Evolutionary conservation across 2,888 invertebrate genomes (phyloP).

Genomic region (Heliconius hortense): DNA sequence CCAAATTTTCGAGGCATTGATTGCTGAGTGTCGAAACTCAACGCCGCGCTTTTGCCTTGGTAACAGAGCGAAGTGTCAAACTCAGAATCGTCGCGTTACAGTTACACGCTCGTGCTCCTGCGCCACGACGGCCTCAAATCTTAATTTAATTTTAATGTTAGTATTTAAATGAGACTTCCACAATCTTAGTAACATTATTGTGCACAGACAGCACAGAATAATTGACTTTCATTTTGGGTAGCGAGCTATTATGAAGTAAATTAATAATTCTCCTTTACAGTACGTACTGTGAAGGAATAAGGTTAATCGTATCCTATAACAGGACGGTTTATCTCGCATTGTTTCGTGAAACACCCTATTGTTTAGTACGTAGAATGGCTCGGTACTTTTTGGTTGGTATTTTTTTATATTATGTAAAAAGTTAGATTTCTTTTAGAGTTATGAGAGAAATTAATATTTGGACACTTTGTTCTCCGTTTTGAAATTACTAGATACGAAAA

Average conservation of each 20-base stretch:
- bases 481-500: too few species aligned
- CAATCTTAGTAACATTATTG: background rate
- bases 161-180: background rate
- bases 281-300: constrained; percentile 9
- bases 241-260: constrained; percentile 2
- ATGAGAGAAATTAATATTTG: too few species aligned
- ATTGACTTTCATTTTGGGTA: constrained; percentile 14
- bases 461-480: too few species aligned
- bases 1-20: background rate
- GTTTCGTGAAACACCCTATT: constrained; percentile 11
- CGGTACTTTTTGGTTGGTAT: background rate
- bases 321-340: constrained; percentile 21
- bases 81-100: too few species aligned
- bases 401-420: background rate
- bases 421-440: too few species aligned
- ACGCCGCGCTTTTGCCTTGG: background rate
- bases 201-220: background rate
- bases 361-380: constrained; percentile 1
- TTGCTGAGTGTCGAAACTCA: background rate
- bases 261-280: constrained; percentile 14
- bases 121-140: background rate
- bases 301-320: constrained; percentile 13
- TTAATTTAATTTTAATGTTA: too few species aligned
- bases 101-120: background rate
- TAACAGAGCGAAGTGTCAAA: background rate